phyloP scores from a whole-genome alignment of 2,113 vertebrate genomes.

The Sarotherodon lohbergeri region DNA sequence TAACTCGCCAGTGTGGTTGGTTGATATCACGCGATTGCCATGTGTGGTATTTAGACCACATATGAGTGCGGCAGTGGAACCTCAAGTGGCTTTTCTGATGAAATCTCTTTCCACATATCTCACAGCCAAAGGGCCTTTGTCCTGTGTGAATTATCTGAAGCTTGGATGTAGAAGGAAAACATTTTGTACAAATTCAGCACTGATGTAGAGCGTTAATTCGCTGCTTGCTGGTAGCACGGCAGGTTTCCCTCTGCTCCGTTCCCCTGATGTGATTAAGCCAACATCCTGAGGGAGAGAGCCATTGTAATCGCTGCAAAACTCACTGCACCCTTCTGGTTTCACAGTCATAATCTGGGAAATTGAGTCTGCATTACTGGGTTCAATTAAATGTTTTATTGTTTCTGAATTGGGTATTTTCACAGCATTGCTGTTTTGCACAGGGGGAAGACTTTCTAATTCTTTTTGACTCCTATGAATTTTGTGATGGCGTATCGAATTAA shows the following conservation, averaged over 20 bases:
- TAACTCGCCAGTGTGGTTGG: not conserved
- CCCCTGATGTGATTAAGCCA: not conserved
- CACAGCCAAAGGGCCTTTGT: slow-evolving; percentile 77
- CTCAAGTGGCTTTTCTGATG: slow-evolving; percentile 79
- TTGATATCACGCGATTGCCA: not conserved
- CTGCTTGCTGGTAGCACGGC: not conserved
- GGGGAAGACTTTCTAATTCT: not conserved
- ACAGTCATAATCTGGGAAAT: not conserved
- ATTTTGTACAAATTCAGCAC: slow-evolving; percentile 77
- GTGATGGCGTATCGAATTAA: not conserved
- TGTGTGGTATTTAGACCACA: slow-evolving; percentile 36
- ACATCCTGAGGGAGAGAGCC: not conserved
- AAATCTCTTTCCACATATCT: slow-evolving; percentile 77
- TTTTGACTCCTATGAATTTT: not conserved
- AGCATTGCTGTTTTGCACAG: not conserved
- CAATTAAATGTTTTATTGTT: not conserved
- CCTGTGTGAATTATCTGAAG: slow-evolving; percentile 76
- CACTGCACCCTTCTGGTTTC: not conserved
- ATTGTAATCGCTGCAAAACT: not conserved
- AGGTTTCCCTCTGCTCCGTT: not conserved
- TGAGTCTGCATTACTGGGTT: not conserved
- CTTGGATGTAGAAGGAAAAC: slow-evolving; percentile 74
- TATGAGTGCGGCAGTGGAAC: slow-evolving; percentile 76
- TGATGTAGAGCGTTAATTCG: slow-evolving; percentile 61
- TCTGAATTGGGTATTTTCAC: not conserved